These are phyloP conservation scores for Acrocephalus kingi DNA, from an alignment of 2,113 vertebrate genomes.

Conservation along the genomic window DNA sequence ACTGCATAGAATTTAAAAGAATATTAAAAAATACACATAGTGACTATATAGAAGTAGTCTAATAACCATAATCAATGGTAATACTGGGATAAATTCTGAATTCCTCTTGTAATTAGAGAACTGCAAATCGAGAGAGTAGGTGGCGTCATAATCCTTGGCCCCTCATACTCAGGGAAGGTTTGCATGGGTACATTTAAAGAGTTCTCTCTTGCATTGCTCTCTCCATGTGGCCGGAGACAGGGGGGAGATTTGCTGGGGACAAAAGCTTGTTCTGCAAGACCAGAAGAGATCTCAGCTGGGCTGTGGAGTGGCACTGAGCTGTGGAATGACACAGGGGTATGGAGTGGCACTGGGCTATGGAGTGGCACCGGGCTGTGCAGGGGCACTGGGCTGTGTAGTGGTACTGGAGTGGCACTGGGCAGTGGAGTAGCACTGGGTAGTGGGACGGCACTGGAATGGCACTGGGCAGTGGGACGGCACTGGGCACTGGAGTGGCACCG, in stretches of 20 bases:
- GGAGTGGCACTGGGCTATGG: background rate
- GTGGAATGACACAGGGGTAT: background rate
- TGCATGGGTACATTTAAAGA: background rate
- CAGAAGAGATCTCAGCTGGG: background rate
- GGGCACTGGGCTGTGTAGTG: background rate
- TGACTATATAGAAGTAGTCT: background rate
- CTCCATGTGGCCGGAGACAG: background rate
- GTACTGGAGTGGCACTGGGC: background rate
- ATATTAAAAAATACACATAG: background rate
- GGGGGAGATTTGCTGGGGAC: background rate
- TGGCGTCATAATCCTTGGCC: background rate
- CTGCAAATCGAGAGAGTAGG: background rate
- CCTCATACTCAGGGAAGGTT: background rate
- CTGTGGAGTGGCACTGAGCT: too few relatives aligned
- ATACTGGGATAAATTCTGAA: background rate
- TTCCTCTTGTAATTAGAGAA: background rate
- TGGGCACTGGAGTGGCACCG: background rate
- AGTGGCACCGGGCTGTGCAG: accelerated
- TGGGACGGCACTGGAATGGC: background rate
- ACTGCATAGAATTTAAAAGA: background rate
- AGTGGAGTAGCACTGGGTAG: accelerated
- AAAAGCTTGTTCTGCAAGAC: background rate
- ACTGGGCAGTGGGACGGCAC: accelerated
- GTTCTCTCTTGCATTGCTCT: background rate
- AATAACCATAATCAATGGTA: background rate